Evolutionary conservation across 2,888 invertebrate genomes (phyloP), one percentile per base, ranked within the genome.

Genomic region (Cremastinae sp.): DNA sequence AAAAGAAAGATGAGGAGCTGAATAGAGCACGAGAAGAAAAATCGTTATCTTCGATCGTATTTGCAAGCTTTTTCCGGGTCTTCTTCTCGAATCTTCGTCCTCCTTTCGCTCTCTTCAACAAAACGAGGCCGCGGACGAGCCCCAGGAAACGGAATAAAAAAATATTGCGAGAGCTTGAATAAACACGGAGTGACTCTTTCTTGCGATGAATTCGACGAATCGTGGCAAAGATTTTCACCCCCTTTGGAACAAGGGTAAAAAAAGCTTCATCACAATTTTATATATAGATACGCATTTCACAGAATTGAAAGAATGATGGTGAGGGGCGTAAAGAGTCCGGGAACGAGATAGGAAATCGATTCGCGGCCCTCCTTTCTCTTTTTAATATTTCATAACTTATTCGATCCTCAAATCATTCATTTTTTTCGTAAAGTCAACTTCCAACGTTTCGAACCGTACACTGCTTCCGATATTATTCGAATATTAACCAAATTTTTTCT

Each of bases 141-240:
- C 72, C 9, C 12, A 16, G 1, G 10, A 37, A 18, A 18, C 2
- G 5, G 5, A 5, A 5, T 2, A 28, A 28, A 28, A 28, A 28
- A 28, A 28, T 28, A 28, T 28, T 5, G 47, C 35, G 56, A 43
- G 78, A 74, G 79, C 83, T 81, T 86, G 83, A 86, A 86, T 85
- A 87, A 86, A 87, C 84, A 87, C 83, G 79, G 83, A 83, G 28
- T 28, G 28, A 28, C 28, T 28, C 82, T 84, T 83, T 80, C 78
- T 75, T 80, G 79, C 78, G 78, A 75, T 79, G 77, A 55, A 61
- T 16, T n/a, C 68, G 80, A 78, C 58, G 69, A 61, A 49, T 56
- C 47, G n/a, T n/a, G n/a, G n/a, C n/a, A n/a, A n/a, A n/a, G n/a
- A n/a, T n/a, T n/a, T n/a, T n/a, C 20, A 9, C 4, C 16, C 65